Conservation (phyloP, 1,140 invertebrate species). For the Hycleus phaleratus region DNA sequence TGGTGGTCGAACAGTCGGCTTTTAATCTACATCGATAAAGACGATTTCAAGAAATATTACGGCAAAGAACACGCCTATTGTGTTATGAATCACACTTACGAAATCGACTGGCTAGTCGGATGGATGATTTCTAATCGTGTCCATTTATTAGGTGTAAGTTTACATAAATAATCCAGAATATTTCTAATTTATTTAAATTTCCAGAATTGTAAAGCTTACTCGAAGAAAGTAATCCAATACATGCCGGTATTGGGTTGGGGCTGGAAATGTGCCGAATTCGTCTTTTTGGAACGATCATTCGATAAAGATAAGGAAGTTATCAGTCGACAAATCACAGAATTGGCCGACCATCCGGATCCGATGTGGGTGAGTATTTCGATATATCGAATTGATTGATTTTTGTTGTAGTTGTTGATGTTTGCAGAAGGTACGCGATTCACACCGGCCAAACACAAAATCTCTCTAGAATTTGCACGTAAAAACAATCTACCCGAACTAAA, state of each 20-base stretch:
- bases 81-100: slow-evolving; percentile 93
- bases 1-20: slow-evolving; percentile 83
- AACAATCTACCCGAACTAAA: slow-evolving; percentile 79
- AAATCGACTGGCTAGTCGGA: slow-evolving; percentile 90
- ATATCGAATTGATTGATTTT: not conserved
- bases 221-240: slow-evolving; percentile 85
- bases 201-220: slow-evolving; percentile 91
- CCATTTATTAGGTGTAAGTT: slow-evolving; percentile 67
- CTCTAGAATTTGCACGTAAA: slow-evolving; percentile 78
- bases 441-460: slow-evolving; percentile 75
- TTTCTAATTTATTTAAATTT: slow-evolving; percentile 23
- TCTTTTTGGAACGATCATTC: slow-evolving; percentile 87
- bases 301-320: slow-evolving; percentile 83
- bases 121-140: slow-evolving; percentile 79
- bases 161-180: slow-evolving; percentile 2
- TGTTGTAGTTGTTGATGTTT: slow-evolving; percentile 74
- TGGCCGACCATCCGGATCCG: slow-evolving; percentile 80
- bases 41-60: slow-evolving; percentile 69
- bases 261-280: slow-evolving; percentile 89
- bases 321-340: slow-evolving; percentile 66
- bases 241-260: slow-evolving; percentile 92
- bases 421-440: slow-evolving; percentile 94
- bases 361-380: slow-evolving; percentile 62
- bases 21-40: slow-evolving; percentile 67
- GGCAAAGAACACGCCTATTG: slow-evolving; percentile 84